Conservation (phyloP, 1,140 invertebrate genomes). For the Leguminivora glycinivorella region DNA sequence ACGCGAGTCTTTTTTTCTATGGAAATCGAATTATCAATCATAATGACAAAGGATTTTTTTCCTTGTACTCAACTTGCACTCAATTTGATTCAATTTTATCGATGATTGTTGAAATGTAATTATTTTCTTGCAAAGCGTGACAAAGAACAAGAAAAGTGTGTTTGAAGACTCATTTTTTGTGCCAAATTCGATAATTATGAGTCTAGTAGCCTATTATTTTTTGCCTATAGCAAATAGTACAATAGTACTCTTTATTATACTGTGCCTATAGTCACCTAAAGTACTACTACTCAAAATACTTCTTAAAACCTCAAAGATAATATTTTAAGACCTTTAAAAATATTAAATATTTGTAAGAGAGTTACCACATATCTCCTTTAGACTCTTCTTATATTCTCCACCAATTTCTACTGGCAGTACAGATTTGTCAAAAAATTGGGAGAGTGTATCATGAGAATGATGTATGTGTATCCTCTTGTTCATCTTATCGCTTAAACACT, state of each 20-base stretch:
- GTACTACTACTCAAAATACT: no score
- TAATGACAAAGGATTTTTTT: no score
- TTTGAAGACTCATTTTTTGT: background rate
- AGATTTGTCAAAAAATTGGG: background rate
- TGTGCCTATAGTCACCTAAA: no score
- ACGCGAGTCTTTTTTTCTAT: no score
- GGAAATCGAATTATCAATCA: no score
- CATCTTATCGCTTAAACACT: constrained; percentile 4
- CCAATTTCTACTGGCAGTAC: background rate
- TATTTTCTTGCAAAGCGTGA: background rate
- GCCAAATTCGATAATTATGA: no score
- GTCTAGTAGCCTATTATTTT: no score
- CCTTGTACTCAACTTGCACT: background rate
- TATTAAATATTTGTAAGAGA: no score
- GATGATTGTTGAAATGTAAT: background rate
- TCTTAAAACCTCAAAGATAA: no score
- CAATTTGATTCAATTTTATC: background rate
- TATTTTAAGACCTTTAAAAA: no score
- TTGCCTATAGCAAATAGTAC: no score
- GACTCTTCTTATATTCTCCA: background rate
- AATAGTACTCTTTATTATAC: no score
- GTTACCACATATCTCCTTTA: constrained; percentile 4
- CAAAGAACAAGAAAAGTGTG: background rate
- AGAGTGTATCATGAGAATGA: background rate
- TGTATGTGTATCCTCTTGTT: background rate